A percentile compares a stretch with the other conserved stretches of the same genome.
phyloP scores from a whole-genome alignment of 2,888 invertebrate species.

The Hyppa rectilinea region DNA sequence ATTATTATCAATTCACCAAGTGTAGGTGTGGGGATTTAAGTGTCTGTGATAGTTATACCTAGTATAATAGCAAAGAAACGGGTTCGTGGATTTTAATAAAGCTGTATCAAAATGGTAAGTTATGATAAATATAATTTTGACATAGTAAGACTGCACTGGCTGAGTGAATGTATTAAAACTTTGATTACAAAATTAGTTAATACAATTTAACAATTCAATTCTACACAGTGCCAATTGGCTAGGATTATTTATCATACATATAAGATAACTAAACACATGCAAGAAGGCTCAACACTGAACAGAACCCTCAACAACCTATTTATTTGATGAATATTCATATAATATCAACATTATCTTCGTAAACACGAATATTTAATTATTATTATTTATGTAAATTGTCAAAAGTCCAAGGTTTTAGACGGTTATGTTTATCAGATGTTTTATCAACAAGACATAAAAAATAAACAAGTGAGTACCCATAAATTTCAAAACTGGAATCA shows the following conservation, averaged over 20 bases:
- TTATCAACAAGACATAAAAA: neutral
- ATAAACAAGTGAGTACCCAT: neutral
- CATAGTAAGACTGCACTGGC: neutral
- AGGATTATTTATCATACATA: neutral
- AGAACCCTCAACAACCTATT: constrained; percentile 4
- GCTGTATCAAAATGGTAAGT: constrained; percentile 50
- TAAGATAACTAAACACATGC: neutral
- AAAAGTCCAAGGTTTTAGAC: neutral
- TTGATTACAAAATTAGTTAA: neutral
- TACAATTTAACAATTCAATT: constrained; percentile 8
- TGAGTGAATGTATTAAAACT: neutral
- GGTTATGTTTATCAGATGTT: neutral
- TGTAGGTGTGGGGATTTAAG: constrained; percentile 58
- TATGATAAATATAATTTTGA: neutral
- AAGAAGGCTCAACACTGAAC: constrained; percentile 1
- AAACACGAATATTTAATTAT: neutral
- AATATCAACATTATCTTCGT: neutral
- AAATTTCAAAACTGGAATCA: neutral
- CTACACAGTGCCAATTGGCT: neutral
- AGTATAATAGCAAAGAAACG: constrained; percentile 24
- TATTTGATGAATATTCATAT: neutral
- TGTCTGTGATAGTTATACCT: constrained; percentile 53
- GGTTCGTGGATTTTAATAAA: constrained; percentile 44
- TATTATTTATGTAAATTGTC: neutral
- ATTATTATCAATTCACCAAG: constrained; percentile 23